Percentiles rank a stretch among this genome's conserved stretches.
Evolutionary conservation across 2,888 invertebrate genomes (phyloP).

Genomic region (Rhagonycha fulva): DNA sequence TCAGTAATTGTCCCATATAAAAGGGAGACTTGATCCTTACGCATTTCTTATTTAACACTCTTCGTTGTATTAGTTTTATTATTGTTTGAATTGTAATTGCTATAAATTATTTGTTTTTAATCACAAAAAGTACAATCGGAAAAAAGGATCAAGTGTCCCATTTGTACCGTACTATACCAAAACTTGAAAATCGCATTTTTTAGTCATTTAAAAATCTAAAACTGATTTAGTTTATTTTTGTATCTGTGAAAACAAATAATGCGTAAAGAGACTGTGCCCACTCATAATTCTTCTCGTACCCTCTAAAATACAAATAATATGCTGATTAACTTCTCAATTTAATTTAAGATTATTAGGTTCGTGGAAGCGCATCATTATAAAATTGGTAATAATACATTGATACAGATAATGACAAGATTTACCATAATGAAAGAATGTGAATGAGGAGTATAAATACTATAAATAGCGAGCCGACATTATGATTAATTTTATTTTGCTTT

Average conservation of each 20-base stretch:
- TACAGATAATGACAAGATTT: background rate
- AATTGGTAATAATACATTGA: background rate
- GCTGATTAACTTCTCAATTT: background rate
- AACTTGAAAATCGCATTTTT: too few species aligned
- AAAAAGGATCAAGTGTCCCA: too few species aligned
- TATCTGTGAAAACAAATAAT: background rate
- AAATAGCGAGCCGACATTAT: background rate
- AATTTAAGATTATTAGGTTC: background rate
- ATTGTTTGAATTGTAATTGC: too few species aligned
- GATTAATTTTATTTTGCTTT: constrained; percentile 3
- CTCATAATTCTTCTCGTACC: background rate
- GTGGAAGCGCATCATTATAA: background rate
- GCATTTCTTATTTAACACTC: too few species aligned
- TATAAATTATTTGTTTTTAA: too few species aligned
- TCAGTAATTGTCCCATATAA: too few species aligned
- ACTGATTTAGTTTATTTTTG: too few species aligned
- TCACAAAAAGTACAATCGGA: too few species aligned
- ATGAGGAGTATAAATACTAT: background rate
- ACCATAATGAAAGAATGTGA: background rate
- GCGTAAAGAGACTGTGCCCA: background rate
- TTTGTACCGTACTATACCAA: too few species aligned
- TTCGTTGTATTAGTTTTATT: too few species aligned
- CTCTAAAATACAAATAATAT: background rate
- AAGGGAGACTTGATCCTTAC: too few species aligned
- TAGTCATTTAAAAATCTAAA: too few species aligned